Evolutionary conservation across 2,797 vertebrate genomes (phyloP).

Genomic region (Eremophila alpestris): DNA sequence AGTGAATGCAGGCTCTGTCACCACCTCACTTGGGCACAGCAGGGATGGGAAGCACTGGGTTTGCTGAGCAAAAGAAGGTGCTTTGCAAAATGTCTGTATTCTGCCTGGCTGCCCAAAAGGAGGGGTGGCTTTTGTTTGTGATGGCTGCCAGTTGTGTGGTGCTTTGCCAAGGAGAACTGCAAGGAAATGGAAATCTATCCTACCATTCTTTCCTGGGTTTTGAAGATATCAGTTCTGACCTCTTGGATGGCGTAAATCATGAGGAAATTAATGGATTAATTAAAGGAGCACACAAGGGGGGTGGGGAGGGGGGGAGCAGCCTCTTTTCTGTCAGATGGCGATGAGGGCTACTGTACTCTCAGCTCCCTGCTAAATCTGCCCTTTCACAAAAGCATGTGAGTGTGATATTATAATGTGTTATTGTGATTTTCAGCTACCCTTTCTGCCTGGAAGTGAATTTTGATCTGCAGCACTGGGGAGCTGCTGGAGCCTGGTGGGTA

Average conservation of each 20-base stretch:
- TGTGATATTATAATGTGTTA: background rate
- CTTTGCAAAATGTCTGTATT: background rate
- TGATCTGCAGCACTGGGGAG: background rate
- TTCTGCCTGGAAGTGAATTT: conserved; percentile 10
- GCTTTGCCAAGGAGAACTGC: background rate
- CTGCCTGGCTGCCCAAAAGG: background rate
- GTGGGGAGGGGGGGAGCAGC: background rate
- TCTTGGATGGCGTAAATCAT: background rate
- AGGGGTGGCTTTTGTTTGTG: background rate
- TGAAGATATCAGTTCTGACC: background rate
- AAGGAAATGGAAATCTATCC: background rate
- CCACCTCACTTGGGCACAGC: background rate
- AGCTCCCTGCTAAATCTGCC: background rate
- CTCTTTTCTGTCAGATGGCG: background rate
- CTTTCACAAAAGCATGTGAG: background rate
- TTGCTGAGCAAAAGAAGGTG: background rate
- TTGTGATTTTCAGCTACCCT: conserved; percentile 17
- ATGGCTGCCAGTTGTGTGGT: background rate
- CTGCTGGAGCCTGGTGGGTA: background rate
- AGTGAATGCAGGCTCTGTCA: background rate
- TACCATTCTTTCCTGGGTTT: background rate
- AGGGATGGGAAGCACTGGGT: background rate
- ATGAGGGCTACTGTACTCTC: background rate
- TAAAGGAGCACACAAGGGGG: background rate
- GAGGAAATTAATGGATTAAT: background rate